These are phyloP conservation scores for Dissostichus mawsoni DNA, from an alignment of 2,113 vertebrate species.

Conservation along the genomic window DNA sequence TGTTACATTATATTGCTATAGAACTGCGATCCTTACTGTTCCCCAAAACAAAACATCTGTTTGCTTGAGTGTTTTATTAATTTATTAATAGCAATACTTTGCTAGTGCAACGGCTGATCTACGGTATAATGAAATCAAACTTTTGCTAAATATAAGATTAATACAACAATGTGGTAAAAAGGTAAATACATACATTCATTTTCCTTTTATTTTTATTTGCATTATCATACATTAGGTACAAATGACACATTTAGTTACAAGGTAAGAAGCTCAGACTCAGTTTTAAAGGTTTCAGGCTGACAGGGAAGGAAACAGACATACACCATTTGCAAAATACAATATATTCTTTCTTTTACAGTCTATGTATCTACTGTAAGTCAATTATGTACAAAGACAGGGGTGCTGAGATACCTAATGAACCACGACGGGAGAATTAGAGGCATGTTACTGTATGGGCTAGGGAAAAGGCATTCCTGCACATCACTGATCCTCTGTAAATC, in stretches of 20 bases:
- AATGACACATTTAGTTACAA: constrained; percentile 81
- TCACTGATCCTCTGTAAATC: constrained; percentile 53
- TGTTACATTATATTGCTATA: neutral
- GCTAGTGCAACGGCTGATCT: no score
- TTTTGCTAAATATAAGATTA: no score
- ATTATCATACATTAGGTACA: constrained; percentile 87
- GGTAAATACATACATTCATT: constrained; percentile 20
- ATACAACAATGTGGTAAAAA: no score
- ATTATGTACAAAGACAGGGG: constrained; percentile 75
- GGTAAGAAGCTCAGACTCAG: constrained; percentile 77
- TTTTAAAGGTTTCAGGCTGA: constrained; percentile 76
- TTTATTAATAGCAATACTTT: neutral
- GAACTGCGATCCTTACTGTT: no score
- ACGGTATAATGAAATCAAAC: no score
- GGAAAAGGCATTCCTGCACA: constrained; percentile 76
- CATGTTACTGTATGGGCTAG: constrained; percentile 49
- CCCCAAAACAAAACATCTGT: neutral
- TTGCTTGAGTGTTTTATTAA: neutral
- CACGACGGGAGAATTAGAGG: constrained; percentile 43
- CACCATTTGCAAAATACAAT: constrained; percentile 82
- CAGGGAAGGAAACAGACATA: constrained; percentile 67
- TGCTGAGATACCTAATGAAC: constrained; percentile 51
- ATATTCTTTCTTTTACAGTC: constrained; percentile 73
- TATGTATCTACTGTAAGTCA: constrained; percentile 66
- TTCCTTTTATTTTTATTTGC: constrained; percentile 79